Percentiles rank a stretch among this genome's conserved stretches.
Conservation (phyloP, 1,140 invertebrate species). For the Brachystomella parvula region DNA sequence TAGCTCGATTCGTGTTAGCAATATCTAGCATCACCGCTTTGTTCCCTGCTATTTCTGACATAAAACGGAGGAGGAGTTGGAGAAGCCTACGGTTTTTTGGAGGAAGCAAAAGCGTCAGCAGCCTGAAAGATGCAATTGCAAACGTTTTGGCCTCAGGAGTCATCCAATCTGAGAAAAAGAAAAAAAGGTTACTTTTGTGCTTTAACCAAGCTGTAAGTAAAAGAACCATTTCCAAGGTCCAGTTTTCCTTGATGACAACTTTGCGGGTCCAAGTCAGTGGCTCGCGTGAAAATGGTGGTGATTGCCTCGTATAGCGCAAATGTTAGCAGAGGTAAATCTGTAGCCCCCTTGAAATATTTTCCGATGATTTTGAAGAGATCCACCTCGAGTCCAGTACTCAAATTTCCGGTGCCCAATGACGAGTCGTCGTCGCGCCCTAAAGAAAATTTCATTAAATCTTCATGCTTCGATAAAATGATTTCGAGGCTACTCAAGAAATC, state of each 20-base stretch:
- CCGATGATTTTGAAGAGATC: conserved; percentile 48
- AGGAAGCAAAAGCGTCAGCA: conserved; percentile 29
- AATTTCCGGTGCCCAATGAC: too few species aligned
- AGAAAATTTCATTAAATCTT: not conserved
- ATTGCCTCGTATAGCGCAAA: conserved; percentile 32
- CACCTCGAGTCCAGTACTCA: conserved; percentile 49
- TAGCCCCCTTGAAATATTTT: conserved; percentile 46
- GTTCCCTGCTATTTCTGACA: conserved; percentile 32
- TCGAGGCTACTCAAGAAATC: conserved; percentile 45
- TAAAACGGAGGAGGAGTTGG: conserved; percentile 31
- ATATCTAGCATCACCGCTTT: conserved; percentile 36
- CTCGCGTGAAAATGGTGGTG: conserved; percentile 31
- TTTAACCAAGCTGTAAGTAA: conserved; percentile 27
- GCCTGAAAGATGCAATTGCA: conserved; percentile 30
- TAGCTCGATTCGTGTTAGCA: conserved; percentile 23
- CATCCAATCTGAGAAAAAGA: conserved; percentile 28
- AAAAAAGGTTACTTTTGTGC: conserved; percentile 3
- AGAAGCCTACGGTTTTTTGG: conserved; percentile 28
- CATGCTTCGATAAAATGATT: too few species aligned
- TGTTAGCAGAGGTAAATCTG: conserved; percentile 23
- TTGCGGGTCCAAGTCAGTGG: conserved; percentile 32
- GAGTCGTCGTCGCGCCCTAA: too few species aligned
- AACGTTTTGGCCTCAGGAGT: conserved; percentile 30
- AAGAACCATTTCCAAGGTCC: too few species aligned
- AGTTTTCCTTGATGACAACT: conserved; percentile 26